Base-by-base conservation (phyloP, 2,797 vertebrate genomes). In the Fundulus diaphanus region DNA sequence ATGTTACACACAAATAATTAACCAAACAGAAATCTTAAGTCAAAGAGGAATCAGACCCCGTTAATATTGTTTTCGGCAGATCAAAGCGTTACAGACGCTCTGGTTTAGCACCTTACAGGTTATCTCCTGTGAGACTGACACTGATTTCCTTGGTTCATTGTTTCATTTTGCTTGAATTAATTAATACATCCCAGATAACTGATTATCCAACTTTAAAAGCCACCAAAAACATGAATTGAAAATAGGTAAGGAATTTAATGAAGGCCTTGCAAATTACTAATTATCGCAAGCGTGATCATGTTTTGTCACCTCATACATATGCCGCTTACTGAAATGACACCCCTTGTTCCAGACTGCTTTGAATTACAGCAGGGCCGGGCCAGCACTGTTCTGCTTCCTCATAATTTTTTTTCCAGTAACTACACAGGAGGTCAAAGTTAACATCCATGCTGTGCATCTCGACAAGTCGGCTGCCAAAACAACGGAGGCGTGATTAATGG, bases 401-500 rank as follows among this genome's bases (percentile, higher is more conserved):
- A 65, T 91, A 85, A 89, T 88, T 90, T 80, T 29, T 65, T 0
- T 56, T 74, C n/a, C 79, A 27, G 72, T 61, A 44, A 66, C 86
- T 82, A 68, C 15, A 0, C 29, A 9, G 73, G 85, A 88, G 90
- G 91, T 92, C 91, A 92, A 29, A 90, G 89, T 87, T 90, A 73
- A 86, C 80, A 73, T 87, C 74, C 87, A 68, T 56, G 86, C 75
- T 79, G 8, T 44, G 90, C 88, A 91, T 90, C 86, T 76, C 3
- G 69, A 89, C 86, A 73, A 83, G 86, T 37, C 33, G 54, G 48
- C 87, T 85, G 90, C 78, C 90, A 90, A 86, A 92, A 89, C 89
- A 92, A 89, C 81, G 79, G 56, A 81, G 86, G 74, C 2, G 57
- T 92, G 93, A 94, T 92, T 91, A 92, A 93, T 92, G 92, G 88